Conservation (phyloP, 2,113 vertebrate genomes). For the Perca schrenkii region DNA sequence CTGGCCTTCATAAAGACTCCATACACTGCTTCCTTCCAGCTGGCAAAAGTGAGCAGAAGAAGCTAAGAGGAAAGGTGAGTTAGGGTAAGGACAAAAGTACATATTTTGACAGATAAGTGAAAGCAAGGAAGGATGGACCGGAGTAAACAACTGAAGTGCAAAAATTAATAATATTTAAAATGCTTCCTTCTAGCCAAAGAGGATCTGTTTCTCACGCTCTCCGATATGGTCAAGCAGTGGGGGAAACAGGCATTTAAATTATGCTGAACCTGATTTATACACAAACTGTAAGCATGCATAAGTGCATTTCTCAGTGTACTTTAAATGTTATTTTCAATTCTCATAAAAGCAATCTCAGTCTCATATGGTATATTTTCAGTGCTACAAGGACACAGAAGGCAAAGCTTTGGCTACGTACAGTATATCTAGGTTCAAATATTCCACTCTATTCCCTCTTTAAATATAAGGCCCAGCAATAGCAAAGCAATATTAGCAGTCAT, state of each 20-base stretch:
- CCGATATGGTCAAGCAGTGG: slow-evolving; percentile 28
- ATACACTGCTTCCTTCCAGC: slow-evolving; percentile 54
- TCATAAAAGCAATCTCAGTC: slow-evolving; percentile 7
- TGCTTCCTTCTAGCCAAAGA: slow-evolving; percentile 2
- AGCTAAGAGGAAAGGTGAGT: slow-evolving; percentile 47
- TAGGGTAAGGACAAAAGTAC: slow-evolving; percentile 46
- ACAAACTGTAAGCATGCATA: neutral
- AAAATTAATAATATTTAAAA: slow-evolving; percentile 18
- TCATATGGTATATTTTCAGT: slow-evolving; percentile 25
- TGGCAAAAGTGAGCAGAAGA: slow-evolving; percentile 49
- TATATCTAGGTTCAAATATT: slow-evolving; percentile 4
- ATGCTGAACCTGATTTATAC: slow-evolving; percentile 25
- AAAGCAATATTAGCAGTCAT: slow-evolving; percentile 24
- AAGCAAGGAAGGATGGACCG: neutral
- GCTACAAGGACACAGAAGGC: slow-evolving; percentile 34
- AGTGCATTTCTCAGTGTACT: slow-evolving; percentile 3
- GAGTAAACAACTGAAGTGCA: slow-evolving; percentile 27
- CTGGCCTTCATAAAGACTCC: slow-evolving; percentile 77
- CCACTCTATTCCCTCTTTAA: slow-evolving; percentile 21
- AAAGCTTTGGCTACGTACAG: slow-evolving; percentile 2
- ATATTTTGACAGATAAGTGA: slow-evolving; percentile 45
- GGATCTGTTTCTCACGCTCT: neutral
- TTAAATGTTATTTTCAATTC: slow-evolving; percentile 18
- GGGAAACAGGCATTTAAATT: slow-evolving; percentile 51
- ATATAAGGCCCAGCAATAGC: slow-evolving; percentile 22